Conservation (phyloP, 1,140 invertebrate genomes). For the Glomeris maerens region DNA sequence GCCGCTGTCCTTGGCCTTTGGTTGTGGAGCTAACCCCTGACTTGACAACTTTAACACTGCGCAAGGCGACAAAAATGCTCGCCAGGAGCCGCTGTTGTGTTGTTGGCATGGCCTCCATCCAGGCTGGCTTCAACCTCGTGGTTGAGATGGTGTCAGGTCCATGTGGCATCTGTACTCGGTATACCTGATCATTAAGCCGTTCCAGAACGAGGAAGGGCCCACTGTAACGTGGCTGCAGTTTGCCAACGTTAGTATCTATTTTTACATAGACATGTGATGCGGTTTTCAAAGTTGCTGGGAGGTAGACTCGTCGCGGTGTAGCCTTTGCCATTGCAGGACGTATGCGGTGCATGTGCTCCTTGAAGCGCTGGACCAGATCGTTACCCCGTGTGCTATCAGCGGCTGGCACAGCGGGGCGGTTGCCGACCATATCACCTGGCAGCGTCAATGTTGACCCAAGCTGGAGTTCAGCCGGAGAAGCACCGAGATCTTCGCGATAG, state of each 20-base stretch:
- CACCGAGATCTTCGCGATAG: not conserved
- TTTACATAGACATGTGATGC: not conserved
- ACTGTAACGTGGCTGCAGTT: not conserved
- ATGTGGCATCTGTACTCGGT: too few species aligned
- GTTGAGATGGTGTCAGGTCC: too few species aligned
- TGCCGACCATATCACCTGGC: not conserved
- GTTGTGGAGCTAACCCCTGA: too few species aligned
- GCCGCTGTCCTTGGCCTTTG: too few species aligned
- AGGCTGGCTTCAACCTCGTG: too few species aligned
- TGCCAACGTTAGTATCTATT: not conserved
- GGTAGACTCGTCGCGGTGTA: not conserved
- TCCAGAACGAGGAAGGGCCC: not conserved
- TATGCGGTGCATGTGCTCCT: not conserved
- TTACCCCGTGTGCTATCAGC: too few species aligned
- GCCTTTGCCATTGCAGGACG: not conserved
- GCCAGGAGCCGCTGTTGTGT: too few species aligned
- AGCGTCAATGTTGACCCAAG: not conserved
- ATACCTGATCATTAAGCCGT: too few species aligned
- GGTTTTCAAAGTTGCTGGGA: not conserved
- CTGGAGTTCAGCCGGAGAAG: not conserved
- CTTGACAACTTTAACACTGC: too few species aligned
- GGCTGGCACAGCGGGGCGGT: not conserved
- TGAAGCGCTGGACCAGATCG: not conserved
- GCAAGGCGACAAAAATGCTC: too few species aligned
- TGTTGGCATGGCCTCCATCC: too few species aligned